Conservation (phyloP, 2,888 invertebrate genomes). For the Sabellastarte sp. region DNA sequence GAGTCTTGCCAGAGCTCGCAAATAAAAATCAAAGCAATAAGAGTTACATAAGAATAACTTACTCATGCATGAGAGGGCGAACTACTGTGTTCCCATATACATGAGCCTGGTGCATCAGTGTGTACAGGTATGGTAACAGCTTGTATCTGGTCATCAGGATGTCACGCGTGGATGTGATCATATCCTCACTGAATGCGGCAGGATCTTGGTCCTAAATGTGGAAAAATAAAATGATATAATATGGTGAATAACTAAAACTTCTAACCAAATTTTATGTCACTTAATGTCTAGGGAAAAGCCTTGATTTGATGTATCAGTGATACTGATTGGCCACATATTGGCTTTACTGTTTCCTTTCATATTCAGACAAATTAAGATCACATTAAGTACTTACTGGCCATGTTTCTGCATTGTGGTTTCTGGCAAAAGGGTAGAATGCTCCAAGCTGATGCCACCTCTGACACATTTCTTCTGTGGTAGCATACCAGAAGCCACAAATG, state of each 20-base stretch:
- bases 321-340: too few relatives aligned
- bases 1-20: too few relatives aligned
- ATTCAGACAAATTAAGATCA: too few relatives aligned
- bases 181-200: conserved; percentile 67
- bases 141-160: conserved; percentile 52
- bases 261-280: too few relatives aligned
- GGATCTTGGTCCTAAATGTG: conserved; percentile 72
- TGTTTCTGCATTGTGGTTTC: conserved; percentile 39
- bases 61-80: conserved; percentile 58
- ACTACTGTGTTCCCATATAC: conserved; percentile 53
- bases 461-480: conserved; percentile 63
- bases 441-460: conserved; percentile 72
- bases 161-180: conserved; percentile 22
- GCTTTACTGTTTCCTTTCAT: too few relatives aligned
- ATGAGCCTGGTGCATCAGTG: conserved; percentile 56
- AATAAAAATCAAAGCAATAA: neutral
- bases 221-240: conserved; percentile 1
- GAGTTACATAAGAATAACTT: conserved; percentile 16
- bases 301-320: too few relatives aligned
- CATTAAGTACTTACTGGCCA: conserved; percentile 14
- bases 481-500: conserved; percentile 62
- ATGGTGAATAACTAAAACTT: too few relatives aligned
- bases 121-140: conserved; percentile 60
- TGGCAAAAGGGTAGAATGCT: conserved; percentile 65
- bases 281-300: too few relatives aligned